Evolutionary conservation across 1,140 invertebrate genomes (phyloP).

Genomic region (Drosophila navojoa): DNA sequence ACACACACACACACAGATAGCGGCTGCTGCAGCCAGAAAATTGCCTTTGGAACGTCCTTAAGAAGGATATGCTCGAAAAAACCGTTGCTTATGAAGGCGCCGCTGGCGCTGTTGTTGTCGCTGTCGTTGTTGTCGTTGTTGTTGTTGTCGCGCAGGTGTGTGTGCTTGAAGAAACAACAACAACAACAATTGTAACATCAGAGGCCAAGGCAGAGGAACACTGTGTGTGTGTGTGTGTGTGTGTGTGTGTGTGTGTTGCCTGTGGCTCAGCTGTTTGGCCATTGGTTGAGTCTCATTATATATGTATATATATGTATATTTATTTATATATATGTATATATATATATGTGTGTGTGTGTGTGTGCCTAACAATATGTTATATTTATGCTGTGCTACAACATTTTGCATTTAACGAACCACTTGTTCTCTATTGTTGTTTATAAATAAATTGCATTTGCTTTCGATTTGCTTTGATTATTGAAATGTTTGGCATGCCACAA

Average conservation of each 20-base stretch:
- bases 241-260: conserved; percentile 19
- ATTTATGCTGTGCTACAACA: conserved; percentile 24
- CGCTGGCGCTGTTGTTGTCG: conserved; percentile 31
- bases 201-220: conserved; percentile 16
- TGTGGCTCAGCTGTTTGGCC: conserved; percentile 50
- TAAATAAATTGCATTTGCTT: conserved; percentile 42
- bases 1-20: conserved; percentile 21
- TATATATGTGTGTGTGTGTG: conserved; percentile 26
- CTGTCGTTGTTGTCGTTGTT: conserved; percentile 7
- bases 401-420: conserved; percentile 12
- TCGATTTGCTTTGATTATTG: conserved; percentile 37
- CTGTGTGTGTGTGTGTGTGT: no score
- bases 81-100: conserved; percentile 64
- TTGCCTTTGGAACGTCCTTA: conserved; percentile 84
- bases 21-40: conserved; percentile 56
- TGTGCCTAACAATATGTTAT: conserved; percentile 57
- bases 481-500: conserved; percentile 45
- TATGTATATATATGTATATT: conserved; percentile 16
- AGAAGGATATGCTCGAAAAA: conserved; percentile 81
- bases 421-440: conserved; percentile 41
- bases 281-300: conserved; percentile 9
- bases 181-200: conserved; percentile 4
- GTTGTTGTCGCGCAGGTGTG: conserved; percentile 38
- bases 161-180: conserved; percentile 34
- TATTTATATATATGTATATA: neutral